phyloP scores from a whole-genome alignment of 1,140 invertebrate species.

The Halictus rubicundus region DNA sequence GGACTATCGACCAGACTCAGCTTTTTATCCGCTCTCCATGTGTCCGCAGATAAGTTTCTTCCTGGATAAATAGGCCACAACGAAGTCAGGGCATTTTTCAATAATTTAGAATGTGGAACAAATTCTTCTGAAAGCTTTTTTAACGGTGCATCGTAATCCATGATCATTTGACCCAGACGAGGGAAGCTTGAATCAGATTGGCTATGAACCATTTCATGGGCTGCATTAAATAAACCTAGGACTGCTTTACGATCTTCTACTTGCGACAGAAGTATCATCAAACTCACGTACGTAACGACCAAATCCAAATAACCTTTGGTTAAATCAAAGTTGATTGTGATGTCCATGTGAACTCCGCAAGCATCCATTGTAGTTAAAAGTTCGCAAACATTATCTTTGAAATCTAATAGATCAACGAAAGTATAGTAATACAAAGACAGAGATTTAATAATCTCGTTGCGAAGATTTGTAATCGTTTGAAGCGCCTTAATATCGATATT shows the following conservation, averaged over 20 bases:
- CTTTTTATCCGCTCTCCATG: constrained; percentile 96
- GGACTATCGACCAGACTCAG: constrained; percentile 96
- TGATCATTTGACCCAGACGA: constrained; percentile 96
- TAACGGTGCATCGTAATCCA: constrained; percentile 97
- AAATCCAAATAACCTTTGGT: constrained; percentile 98
- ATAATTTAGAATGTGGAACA: constrained; percentile 93
- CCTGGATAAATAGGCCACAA: constrained; percentile 92
- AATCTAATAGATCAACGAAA: constrained; percentile 99
- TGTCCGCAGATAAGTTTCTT: constrained; percentile 95
- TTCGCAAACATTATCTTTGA: constrained; percentile 99
- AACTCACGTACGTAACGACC: constrained; percentile 94
- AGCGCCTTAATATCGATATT: constrained; percentile 96
- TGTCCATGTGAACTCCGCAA: constrained; percentile 96
- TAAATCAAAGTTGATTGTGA: constrained; percentile 97
- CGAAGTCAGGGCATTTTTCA: constrained; percentile 93
- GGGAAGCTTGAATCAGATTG: constrained; percentile 96
- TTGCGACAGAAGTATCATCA: constrained; percentile 97
- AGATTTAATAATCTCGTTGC: constrained; percentile 97
- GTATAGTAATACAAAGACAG: constrained; percentile 99
- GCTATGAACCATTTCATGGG: constrained; percentile 97
- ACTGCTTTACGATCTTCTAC: constrained; percentile 99
- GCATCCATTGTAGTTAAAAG: constrained; percentile 98
- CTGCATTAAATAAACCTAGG: constrained; percentile 97
- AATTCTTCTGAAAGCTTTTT: constrained; percentile 99
- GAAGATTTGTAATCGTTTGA: constrained; percentile 90